phyloP scores from a whole-genome alignment of 2,797 vertebrate genomes.

The Mormyrops boulengeri region DNA sequence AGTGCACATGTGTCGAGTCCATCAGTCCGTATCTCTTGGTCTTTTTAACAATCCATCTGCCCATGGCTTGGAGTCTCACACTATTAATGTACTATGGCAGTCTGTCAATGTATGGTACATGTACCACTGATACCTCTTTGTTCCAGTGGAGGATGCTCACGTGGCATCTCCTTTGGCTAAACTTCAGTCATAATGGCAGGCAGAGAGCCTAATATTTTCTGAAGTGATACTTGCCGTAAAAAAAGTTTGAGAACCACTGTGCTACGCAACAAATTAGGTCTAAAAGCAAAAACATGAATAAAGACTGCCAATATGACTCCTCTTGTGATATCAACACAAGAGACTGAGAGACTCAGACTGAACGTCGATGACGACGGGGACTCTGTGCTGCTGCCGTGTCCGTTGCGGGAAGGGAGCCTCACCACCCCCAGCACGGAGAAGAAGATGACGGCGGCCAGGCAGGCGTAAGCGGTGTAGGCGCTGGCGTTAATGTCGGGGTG shows the following conservation, averaged over 20 bases:
- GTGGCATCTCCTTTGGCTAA: not conserved
- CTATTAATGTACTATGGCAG: not conserved
- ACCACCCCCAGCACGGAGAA: slow-evolving; percentile 96
- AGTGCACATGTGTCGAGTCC: not conserved
- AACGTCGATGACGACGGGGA: not conserved
- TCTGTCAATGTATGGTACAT: not conserved
- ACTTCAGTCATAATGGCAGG: not conserved
- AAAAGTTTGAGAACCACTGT: not conserved
- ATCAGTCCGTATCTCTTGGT: not conserved
- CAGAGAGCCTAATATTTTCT: not conserved
- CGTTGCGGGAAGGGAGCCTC: slow-evolving; percentile 32
- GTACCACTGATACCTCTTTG: not conserved
- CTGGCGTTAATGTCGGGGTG: slow-evolving; percentile 96
- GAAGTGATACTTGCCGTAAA: not conserved
- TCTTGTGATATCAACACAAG: not conserved
- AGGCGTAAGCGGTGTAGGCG: slow-evolving; percentile 91
- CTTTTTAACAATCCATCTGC: not conserved
- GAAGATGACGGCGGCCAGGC: slow-evolving; percentile 89
- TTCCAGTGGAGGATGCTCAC: too few species aligned
- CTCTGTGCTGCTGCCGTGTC: not conserved
- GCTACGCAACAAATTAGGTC: not conserved
- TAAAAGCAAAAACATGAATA: not conserved
- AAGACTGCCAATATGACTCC: not conserved
- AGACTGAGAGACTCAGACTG: not conserved
- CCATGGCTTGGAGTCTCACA: not conserved